A percentile compares a stretch with the other conserved stretches of the same genome.
Conservation (phyloP, 2,888 invertebrate genomes). For the Epirrhoe alternata region DNA sequence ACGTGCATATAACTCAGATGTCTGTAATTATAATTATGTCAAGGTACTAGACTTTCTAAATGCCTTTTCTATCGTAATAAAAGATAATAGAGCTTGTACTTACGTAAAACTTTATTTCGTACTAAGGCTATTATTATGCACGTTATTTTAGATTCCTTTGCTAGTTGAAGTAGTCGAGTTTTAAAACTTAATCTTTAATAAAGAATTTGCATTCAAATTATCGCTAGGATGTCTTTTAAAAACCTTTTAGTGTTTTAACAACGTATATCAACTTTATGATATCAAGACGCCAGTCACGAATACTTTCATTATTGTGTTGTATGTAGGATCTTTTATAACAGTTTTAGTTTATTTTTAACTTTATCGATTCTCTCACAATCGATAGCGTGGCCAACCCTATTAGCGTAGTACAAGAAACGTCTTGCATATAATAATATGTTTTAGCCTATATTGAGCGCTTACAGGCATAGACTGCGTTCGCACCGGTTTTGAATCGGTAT, state of each 20-base stretch:
- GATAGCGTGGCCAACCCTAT: slow-evolving; percentile 69
- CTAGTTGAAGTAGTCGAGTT: neutral
- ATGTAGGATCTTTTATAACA: neutral
- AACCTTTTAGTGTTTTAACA: too few relatives aligned
- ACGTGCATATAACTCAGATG: slow-evolving; percentile 16
- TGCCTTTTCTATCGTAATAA: slow-evolving; percentile 18
- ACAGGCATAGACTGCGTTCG: slow-evolving; percentile 63
- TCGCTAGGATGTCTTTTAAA: too few relatives aligned
- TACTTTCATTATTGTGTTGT: neutral
- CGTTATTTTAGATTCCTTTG: neutral
- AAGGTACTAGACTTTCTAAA: slow-evolving; percentile 31
- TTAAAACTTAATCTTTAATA: neutral
- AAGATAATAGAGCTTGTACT: slow-evolving; percentile 19
- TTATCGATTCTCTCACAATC: slow-evolving; percentile 38
- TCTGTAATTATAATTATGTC: slow-evolving; percentile 21
- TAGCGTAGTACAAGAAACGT: slow-evolving; percentile 84
- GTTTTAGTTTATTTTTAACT: slow-evolving; percentile 4
- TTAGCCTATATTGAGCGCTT: slow-evolving; percentile 84
- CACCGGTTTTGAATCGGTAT: slow-evolving; percentile 46
- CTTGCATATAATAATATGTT: slow-evolving; percentile 86
- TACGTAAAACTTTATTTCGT: slow-evolving; percentile 3
- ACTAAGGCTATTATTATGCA: neutral
- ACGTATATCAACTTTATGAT: too few relatives aligned
- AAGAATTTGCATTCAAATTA: neutral
- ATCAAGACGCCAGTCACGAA: neutral